Base-by-base conservation (phyloP, 1,140 invertebrate species). In the Augochlora pura region DNA sequence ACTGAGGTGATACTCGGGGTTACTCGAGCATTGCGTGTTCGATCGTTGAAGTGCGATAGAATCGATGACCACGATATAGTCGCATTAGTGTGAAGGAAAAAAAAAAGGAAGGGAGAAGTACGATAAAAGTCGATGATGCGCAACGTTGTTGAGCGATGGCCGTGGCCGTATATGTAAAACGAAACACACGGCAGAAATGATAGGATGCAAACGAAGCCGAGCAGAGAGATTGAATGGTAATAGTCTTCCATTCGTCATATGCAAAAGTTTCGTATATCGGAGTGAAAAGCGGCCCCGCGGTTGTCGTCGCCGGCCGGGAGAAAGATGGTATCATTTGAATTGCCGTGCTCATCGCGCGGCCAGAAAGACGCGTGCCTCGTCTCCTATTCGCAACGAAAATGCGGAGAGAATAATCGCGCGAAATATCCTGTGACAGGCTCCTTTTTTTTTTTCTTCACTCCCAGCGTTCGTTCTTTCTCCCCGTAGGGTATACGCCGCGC, bases 221-320 rank as follows among this genome's bases (percentile, higher is more conserved):
- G 82, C 81, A 89, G 88, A 89, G 87, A 91, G 88, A 92, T 92
- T 91, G 91, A 92, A 91, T 91, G 86, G 90, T 92, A 92, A 92
- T 92, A 90, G 90, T 88, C 82, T 85, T 88, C 88, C 89, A 92
- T 92, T 92, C 91, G 91, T 92, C 91, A 92, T 92, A 91, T 92
- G 91, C 90, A 92, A 92, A 92, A 91, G 87, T 89, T 88, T 83
- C 80, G 77, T 85, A 79, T 82, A 80, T 77, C 67, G 49, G 59
- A 71, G 75, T 79, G 80, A 71, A 57, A 81, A 81, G 74, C 39
- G 57, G 66, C 66, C 78, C 77, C 75, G 86, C 82, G 84, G 83
- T 63, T 82, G 82, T 57, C 54, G 54, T 57, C 54, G 21, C 7
- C 54, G 18, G 21, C 54, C 77, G 65, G 63, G 72, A 87, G 86